phyloP scores from a whole-genome alignment of 2,888 invertebrate species.

The Dione juno region DNA sequence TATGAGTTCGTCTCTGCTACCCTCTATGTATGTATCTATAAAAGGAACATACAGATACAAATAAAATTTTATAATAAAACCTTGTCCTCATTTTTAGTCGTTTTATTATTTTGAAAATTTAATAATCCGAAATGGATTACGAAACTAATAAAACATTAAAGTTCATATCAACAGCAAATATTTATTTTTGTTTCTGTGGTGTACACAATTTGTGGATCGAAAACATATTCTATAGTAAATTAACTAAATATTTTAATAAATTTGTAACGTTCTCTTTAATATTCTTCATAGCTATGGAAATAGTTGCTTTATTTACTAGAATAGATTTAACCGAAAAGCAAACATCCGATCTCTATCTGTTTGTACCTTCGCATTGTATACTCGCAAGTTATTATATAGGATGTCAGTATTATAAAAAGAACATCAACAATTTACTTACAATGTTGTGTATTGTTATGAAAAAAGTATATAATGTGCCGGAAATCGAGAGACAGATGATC shows the following conservation, averaged over 20 bases:
- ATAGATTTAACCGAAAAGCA: slow-evolving; percentile 47
- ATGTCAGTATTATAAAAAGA: slow-evolving; percentile 45
- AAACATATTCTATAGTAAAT: slow-evolving; percentile 46
- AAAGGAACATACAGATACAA: not conserved
- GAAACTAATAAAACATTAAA: slow-evolving; percentile 1
- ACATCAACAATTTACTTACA: slow-evolving; percentile 49
- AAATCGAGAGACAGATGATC: slow-evolving; percentile 59
- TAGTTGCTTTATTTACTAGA: slow-evolving; percentile 53
- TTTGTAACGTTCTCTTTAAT: slow-evolving; percentile 46
- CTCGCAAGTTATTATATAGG: slow-evolving; percentile 48
- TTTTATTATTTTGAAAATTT: no score
- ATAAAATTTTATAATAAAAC: not conserved
- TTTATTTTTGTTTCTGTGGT: slow-evolving; percentile 42
- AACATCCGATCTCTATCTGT: slow-evolving; percentile 51
- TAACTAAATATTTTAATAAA: slow-evolving; percentile 44
- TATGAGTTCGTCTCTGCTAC: slow-evolving; percentile 4
- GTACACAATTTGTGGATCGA: slow-evolving; percentile 57
- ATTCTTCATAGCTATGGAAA: slow-evolving; percentile 51
- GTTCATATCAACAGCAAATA: slow-evolving; percentile 29
- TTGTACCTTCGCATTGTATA: slow-evolving; percentile 53
- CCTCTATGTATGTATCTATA: not conserved
- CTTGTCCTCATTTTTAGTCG: not conserved
- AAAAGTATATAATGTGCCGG: slow-evolving; percentile 53
- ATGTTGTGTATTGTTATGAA: slow-evolving; percentile 53
- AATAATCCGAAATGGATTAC: not conserved